phyloP scores from a whole-genome alignment of 2,888 invertebrate genomes.

The Reticulitermes lucifugus region DNA sequence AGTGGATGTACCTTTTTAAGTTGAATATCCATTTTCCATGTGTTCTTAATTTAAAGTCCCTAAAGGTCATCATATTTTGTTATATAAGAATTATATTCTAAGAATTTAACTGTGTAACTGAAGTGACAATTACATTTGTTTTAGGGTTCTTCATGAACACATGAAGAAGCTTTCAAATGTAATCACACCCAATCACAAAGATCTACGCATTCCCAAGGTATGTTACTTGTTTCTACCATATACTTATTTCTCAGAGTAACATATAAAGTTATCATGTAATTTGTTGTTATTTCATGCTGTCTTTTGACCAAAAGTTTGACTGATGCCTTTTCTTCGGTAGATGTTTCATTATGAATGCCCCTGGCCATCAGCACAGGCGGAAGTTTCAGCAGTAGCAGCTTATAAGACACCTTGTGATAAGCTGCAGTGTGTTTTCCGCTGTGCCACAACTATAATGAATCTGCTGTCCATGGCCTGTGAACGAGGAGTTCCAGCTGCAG shows the following conservation, averaged over 20 bases:
- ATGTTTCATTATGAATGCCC: constrained; percentile 92
- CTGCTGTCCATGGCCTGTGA: constrained; percentile 87
- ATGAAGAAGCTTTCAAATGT: constrained; percentile 82
- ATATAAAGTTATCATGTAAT: no score
- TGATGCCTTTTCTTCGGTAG: constrained; percentile 55
- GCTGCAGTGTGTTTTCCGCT: constrained; percentile 84
- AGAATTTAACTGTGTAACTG: neutral
- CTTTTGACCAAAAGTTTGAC: no score
- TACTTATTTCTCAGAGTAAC: no score
- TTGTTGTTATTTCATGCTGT: no score
- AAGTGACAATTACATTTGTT: constrained; percentile 35
- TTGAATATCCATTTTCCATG: no score
- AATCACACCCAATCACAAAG: constrained; percentile 83
- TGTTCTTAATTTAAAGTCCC: no score
- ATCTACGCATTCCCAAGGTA: constrained; percentile 81
- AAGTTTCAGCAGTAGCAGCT: constrained; percentile 87
- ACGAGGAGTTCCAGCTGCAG: constrained; percentile 84
- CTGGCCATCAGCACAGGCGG: constrained; percentile 94
- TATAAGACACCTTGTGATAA: constrained; percentile 93
- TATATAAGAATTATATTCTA: no score
- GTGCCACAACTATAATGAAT: constrained; percentile 94
- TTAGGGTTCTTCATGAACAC: constrained; percentile 87
- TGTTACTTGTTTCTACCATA: neutral
- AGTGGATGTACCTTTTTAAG: no score
- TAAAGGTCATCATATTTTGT: no score